phyloP scores from a whole-genome alignment of 2,797 vertebrate species.

The Fistularia commersonii region DNA sequence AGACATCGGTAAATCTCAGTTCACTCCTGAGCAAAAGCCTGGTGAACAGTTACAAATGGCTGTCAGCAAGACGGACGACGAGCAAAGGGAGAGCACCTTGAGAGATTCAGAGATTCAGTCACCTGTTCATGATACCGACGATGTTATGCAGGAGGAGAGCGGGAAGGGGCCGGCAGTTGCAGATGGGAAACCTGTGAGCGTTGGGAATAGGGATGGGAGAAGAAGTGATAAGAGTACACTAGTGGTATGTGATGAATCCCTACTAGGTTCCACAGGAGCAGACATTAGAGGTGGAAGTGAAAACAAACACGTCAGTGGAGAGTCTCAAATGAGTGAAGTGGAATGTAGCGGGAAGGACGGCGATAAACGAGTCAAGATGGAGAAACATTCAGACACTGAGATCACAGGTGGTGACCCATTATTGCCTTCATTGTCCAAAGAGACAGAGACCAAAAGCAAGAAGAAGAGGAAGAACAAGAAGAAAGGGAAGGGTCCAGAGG shows the following conservation, averaged over 20 bases:
- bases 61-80: slow-evolving; percentile 2
- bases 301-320: not conserved
- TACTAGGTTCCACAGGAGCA: not conserved
- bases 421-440: slow-evolving; percentile 7
- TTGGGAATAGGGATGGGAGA: slow-evolving; percentile 5
- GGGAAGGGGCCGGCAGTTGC: slow-evolving; percentile 4
- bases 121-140: not conserved
- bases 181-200: not conserved
- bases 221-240: slow-evolving; percentile 1
- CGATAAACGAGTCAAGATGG: slow-evolving; percentile 9
- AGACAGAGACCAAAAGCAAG: slow-evolving; percentile 53
- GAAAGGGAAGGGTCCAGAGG: slow-evolving; percentile 50
- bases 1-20: slow-evolving; percentile 9
- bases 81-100: slow-evolving; percentile 4
- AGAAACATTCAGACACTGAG: slow-evolving; percentile 23
- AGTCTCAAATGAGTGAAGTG: not conserved
- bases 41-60: slow-evolving; percentile 10
- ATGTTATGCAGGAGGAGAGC: slow-evolving; percentile 7
- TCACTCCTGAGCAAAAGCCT: slow-evolving; percentile 6
- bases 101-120: slow-evolving; percentile 5
- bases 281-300: slow-evolving; percentile 5
- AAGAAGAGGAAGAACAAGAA: slow-evolving; percentile 61
- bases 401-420: slow-evolving; percentile 10
- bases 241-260: not conserved
- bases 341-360: slow-evolving; percentile 1